These are phyloP conservation scores for Sesamia inferens DNA, from an alignment of 2,888 invertebrate genomes.

Conservation along the genomic window DNA sequence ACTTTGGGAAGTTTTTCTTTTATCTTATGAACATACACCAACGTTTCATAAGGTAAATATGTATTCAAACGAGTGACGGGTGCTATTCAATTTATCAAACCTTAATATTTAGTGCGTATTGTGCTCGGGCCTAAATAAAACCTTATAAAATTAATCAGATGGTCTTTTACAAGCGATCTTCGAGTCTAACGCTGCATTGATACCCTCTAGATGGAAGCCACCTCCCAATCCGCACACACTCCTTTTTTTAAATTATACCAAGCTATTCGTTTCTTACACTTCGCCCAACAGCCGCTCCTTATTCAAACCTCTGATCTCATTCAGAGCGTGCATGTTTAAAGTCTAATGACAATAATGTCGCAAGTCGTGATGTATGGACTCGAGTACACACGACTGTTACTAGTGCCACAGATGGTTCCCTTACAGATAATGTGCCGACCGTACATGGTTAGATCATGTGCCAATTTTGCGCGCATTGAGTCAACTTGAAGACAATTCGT, in stretches of 20 bases:
- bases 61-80: neutral
- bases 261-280: slow-evolving; percentile 21
- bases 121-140: neutral
- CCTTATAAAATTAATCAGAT: neutral
- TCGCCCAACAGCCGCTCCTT: slow-evolving; percentile 22
- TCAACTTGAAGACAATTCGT: slow-evolving; percentile 25
- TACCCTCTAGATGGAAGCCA: too few species aligned
- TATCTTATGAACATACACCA: neutral
- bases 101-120: neutral
- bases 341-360: slow-evolving; percentile 52
- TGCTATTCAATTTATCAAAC: neutral
- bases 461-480: slow-evolving; percentile 30
- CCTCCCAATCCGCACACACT: too few species aligned
- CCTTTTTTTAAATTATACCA: neutral
- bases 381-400: slow-evolving; percentile 44
- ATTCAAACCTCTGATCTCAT: slow-evolving; percentile 47
- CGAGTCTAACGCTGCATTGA: too few species aligned
- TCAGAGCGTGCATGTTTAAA: slow-evolving; percentile 31
- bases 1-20: slow-evolving; percentile 36
- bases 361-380: slow-evolving; percentile 50
- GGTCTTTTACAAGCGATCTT: neutral
- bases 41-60: neutral
- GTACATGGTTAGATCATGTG: slow-evolving; percentile 40
- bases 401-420: slow-evolving; percentile 48
- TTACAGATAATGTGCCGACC: slow-evolving; percentile 42